Conservation (phyloP, 2,888 invertebrate species). For the Heliconius erato region DNA sequence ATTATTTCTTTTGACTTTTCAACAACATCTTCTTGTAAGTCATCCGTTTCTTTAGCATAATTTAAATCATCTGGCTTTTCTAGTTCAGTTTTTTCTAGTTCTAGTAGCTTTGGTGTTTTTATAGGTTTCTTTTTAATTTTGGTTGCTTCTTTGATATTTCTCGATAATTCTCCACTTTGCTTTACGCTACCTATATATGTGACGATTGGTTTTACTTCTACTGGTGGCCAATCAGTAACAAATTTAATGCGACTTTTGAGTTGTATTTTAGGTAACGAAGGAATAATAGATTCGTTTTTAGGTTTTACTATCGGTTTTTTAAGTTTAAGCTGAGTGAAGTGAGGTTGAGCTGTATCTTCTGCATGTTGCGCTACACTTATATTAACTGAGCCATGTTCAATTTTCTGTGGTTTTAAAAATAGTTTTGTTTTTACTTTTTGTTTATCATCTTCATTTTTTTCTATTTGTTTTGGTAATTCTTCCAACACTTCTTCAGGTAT, state of each 20-base stretch:
- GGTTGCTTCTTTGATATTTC: constrained; percentile 89
- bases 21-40: constrained; percentile 53
- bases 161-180: constrained; percentile 88
- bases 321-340: constrained; percentile 88
- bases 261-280: constrained; percentile 87
- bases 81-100: constrained; percentile 80
- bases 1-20: constrained; percentile 35
- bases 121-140: constrained; percentile 86
- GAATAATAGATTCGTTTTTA: constrained; percentile 73
- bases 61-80: constrained; percentile 79
- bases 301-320: constrained; percentile 84
- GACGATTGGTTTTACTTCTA: constrained; percentile 81
- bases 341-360: constrained; percentile 85
- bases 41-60: constrained; percentile 51
- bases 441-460: constrained; percentile 56
- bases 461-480: constrained; percentile 16
- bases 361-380: constrained; percentile 87
- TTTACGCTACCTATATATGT: constrained; percentile 84
- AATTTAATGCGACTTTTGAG: constrained; percentile 90
- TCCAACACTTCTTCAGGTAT: constrained; percentile 48
- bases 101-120: constrained; percentile 82
- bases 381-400: constrained; percentile 86
- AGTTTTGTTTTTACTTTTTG: constrained; percentile 55
- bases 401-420: constrained; percentile 81
- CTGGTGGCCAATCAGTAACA: constrained; percentile 87